phyloP scores from a whole-genome alignment of 2,888 invertebrate genomes.

The Elysia crispata region DNA sequence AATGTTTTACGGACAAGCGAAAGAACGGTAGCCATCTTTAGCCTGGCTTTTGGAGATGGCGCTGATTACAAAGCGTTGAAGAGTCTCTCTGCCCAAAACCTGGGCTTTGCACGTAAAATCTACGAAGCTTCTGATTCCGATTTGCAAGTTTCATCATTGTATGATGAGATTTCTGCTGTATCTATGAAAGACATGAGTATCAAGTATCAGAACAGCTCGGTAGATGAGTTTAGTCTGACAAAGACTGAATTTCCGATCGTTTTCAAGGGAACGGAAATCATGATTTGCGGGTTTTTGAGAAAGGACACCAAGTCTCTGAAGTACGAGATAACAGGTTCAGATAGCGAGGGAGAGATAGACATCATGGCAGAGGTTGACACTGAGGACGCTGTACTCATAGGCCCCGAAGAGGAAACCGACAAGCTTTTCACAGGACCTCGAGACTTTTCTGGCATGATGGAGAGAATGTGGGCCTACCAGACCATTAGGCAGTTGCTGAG shows the following conservation, averaged over 20 bases:
- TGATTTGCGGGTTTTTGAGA: constrained; percentile 60
- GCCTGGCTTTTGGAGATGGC: constrained; percentile 85
- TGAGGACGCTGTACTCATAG: constrained; percentile 5
- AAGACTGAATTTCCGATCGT: constrained; percentile 59
- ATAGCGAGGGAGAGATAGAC: constrained; percentile 36
- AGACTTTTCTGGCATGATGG: constrained; percentile 56
- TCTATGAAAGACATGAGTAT: constrained; percentile 82
- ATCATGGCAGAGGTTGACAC: constrained; percentile 40
- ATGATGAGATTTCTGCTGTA: constrained; percentile 84
- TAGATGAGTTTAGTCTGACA: constrained; percentile 59
- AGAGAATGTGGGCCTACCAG: constrained; percentile 70
- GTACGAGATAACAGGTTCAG: constrained; percentile 17
- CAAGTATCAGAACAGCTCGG: constrained; percentile 55
- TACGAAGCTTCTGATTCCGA: constrained; percentile 86
- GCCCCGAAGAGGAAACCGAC: constrained; percentile 11
- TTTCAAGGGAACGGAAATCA: constrained; percentile 64
- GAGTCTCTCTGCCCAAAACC: constrained; percentile 83
- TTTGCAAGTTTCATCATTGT: constrained; percentile 83
- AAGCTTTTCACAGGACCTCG: constrained; percentile 48
- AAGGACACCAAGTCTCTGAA: constrained; percentile 27
- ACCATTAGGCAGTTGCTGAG: constrained; percentile 65
- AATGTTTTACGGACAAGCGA: constrained; percentile 58
- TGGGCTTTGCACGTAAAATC: constrained; percentile 85
- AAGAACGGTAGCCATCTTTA: constrained; percentile 80
- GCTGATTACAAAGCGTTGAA: constrained; percentile 84